Percentiles rank a stretch among this genome's conserved stretches.
Evolutionary conservation across 2,888 invertebrate species (phyloP).

Genomic region (Epicampocera succincta): DNA sequence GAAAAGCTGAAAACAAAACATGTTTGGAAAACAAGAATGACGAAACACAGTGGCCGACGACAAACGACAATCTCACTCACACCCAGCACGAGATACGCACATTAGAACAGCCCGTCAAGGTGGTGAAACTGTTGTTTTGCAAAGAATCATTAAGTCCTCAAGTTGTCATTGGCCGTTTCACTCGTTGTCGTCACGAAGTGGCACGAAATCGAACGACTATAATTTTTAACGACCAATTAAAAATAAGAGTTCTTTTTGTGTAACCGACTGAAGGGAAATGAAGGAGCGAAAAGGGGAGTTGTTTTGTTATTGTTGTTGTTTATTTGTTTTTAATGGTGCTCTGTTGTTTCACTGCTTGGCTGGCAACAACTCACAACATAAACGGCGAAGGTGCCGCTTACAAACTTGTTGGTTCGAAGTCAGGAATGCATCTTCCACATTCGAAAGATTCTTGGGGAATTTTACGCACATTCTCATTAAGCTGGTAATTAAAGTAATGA

Average conservation of each 20-base stretch:
- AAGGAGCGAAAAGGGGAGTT: constrained; percentile 48
- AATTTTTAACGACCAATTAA: constrained; percentile 40
- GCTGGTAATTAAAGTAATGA: no score
- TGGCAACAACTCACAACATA: constrained; percentile 39
- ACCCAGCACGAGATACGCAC: neutral
- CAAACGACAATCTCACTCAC: neutral
- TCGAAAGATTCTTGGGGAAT: no score
- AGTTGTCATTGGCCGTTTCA: constrained; percentile 37
- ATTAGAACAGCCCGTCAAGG: constrained; percentile 49
- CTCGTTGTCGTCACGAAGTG: constrained; percentile 32
- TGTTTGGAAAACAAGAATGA: constrained; percentile 47
- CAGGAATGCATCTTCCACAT: neutral
- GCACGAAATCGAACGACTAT: constrained; percentile 30
- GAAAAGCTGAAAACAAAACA: constrained; percentile 50
- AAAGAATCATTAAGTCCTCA: neutral
- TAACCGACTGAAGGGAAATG: constrained; percentile 8
- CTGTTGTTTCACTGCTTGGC: constrained; percentile 1
- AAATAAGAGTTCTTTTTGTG: neutral
- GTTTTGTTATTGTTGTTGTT: constrained; percentile 34
- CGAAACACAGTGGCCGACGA: neutral
- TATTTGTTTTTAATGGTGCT: neutral
- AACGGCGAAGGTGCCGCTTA: no score
- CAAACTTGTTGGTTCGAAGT: neutral
- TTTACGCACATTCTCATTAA: no score
- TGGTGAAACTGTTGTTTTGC: constrained; percentile 56